A percentile compares a stretch with the other conserved stretches of the same genome.
These are phyloP conservation scores for Alsophila aescularia DNA, from an alignment of 2,888 invertebrate species.

Conservation along the genomic window DNA sequence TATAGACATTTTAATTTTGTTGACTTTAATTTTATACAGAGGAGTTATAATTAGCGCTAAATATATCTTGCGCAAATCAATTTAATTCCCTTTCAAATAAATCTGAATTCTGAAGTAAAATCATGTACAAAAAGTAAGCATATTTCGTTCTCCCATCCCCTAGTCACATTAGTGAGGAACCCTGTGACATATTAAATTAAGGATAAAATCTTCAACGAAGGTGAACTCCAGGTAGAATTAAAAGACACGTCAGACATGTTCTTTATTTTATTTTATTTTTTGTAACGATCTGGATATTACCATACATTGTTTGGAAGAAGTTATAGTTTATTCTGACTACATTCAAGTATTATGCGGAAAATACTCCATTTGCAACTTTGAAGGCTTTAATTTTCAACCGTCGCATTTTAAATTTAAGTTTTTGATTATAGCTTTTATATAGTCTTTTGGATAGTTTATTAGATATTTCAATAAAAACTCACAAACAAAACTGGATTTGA, in stretches of 20 bases:
- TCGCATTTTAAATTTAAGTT: not conserved
- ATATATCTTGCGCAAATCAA: no score
- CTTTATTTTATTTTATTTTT: constrained; percentile 69
- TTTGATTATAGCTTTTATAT: not conserved
- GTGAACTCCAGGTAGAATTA: constrained; percentile 51
- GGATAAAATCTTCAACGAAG: constrained; percentile 46
- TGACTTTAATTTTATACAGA: no score
- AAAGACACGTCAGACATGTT: constrained; percentile 56
- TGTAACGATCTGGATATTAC: constrained; percentile 73
- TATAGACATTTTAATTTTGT: no score
- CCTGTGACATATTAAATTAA: constrained; percentile 59
- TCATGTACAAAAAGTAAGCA: not conserved
- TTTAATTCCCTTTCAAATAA: no score
- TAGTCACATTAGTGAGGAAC: constrained; percentile 55
- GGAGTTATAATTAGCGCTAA: no score
- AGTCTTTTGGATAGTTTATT: not conserved
- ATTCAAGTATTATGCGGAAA: constrained; percentile 58
- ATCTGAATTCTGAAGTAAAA: not conserved
- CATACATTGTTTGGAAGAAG: constrained; percentile 69
- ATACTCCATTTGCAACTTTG: constrained; percentile 56
- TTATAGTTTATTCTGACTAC: constrained; percentile 56
- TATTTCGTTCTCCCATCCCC: not conserved
- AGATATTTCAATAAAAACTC: not conserved
- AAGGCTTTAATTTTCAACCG: constrained; percentile 8
- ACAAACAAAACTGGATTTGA: not conserved